phyloP scores from a whole-genome alignment of 2,113 vertebrate species.

The Brevimyrus niger region DNA sequence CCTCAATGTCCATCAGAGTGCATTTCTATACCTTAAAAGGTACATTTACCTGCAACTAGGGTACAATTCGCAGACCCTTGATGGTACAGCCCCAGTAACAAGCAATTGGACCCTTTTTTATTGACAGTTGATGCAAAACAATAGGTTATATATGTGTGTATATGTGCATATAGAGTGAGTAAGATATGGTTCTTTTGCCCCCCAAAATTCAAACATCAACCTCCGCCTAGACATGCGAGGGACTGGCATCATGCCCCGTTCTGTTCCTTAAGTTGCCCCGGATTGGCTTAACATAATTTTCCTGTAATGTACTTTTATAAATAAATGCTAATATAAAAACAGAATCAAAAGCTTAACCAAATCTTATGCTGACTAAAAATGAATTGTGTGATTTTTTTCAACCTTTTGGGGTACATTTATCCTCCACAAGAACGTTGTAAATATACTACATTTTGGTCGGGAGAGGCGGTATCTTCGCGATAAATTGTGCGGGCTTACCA shows the following conservation, averaged over 20 bases:
- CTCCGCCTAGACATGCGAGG: neutral
- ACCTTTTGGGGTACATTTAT: neutral
- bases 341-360: neutral
- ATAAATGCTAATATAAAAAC: neutral
- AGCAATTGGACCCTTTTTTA: too few species aligned
- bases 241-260: neutral
- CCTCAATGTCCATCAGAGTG: neutral
- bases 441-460: neutral
- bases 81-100: too few species aligned
- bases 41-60: neutral
- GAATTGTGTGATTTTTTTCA: neutral
- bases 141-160: neutral
- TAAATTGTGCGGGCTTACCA: neutral
- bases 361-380: neutral
- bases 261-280: neutral
- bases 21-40: neutral
- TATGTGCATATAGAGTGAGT: neutral
- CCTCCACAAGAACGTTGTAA: neutral
- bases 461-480: neutral
- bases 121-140: too few species aligned
- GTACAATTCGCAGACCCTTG: too few species aligned
- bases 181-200: neutral
- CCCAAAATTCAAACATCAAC: neutral
- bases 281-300: neutral
- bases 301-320: neutral